Conservation (phyloP, 2,797 vertebrate species). For the Melanotaenia boesemani region DNA sequence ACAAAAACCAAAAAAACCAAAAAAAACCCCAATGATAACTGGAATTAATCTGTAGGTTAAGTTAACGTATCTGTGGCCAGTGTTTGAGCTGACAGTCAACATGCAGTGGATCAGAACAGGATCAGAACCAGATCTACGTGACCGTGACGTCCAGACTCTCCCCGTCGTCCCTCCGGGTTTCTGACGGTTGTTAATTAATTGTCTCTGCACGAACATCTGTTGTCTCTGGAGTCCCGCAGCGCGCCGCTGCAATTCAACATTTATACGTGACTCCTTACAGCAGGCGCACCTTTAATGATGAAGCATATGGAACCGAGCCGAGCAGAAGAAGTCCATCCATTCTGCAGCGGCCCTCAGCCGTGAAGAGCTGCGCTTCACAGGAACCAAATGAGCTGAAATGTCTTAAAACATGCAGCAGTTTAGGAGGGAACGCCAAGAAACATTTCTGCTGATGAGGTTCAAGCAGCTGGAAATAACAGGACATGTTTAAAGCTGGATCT, state of each 20-base stretch:
- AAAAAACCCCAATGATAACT: too few species aligned
- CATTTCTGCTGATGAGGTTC: too few species aligned
- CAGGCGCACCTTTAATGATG: conserved; percentile 57
- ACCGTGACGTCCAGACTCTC: conserved; percentile 47
- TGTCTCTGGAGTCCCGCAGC: conserved; percentile 55
- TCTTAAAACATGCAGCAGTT: too few species aligned
- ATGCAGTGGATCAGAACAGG: conserved; percentile 53
- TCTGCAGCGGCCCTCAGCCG: conserved; percentile 23
- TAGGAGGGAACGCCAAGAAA: too few species aligned
- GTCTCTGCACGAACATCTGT: conserved; percentile 67
- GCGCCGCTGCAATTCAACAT: conserved; percentile 38
- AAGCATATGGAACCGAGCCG: conserved; percentile 52
- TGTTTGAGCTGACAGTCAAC: background rate
- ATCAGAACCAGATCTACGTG: conserved; percentile 46
- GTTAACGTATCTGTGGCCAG: background rate
- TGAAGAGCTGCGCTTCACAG: conserved; percentile 14
- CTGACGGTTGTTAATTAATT: conserved; percentile 61
- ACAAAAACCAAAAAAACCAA: too few species aligned
- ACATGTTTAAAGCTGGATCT: too few species aligned
- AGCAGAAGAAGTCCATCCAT: conserved; percentile 25
- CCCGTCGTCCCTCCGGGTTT: conserved; percentile 25
- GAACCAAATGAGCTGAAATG: conserved; percentile 3
- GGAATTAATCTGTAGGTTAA: too few species aligned
- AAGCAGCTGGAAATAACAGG: too few species aligned
- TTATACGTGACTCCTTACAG: conserved; percentile 40